phyloP scores from a whole-genome alignment of 2,113 vertebrate genomes.

The Tachysurus vachellii region DNA sequence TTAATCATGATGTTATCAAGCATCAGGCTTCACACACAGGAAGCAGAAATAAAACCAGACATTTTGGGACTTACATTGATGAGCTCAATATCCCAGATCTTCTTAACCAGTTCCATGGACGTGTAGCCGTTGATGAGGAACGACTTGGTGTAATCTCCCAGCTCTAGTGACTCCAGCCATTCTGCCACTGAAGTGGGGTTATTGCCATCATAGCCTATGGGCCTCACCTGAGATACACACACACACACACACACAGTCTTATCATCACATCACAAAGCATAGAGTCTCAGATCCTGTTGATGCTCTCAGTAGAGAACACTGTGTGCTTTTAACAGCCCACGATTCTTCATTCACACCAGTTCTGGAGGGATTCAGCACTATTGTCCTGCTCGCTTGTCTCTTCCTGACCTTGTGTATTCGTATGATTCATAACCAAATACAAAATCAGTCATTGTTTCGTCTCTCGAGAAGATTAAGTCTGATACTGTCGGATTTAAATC shows the following conservation, averaged over 20 bases:
- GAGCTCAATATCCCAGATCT: conserved; percentile 98
- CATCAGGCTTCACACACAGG: background rate
- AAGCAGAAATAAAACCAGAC: background rate
- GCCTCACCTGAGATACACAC: conserved; percentile 81
- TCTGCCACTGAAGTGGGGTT: conserved; percentile 94
- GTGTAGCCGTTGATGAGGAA: conserved; percentile 98
- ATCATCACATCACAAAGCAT: conserved; percentile 6
- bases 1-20: background rate
- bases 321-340: background rate
- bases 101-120: conserved; percentile 97
- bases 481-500: background rate
- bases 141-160: conserved; percentile 96
- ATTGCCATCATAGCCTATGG: conserved; percentile 89
- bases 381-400: background rate
- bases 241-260: background rate
- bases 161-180: conserved; percentile 96
- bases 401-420: background rate
- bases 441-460: background rate
- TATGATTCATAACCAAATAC: background rate
- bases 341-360: background rate
- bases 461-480: background rate
- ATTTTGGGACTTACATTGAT: conserved; percentile 86
- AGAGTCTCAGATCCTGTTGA: background rate
- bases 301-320: background rate
- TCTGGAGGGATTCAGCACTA: background rate